Percentiles rank a stretch among this genome's conserved stretches.
phyloP scores from a whole-genome alignment of 1,140 invertebrate species.

The Chironomus striatipennis region DNA sequence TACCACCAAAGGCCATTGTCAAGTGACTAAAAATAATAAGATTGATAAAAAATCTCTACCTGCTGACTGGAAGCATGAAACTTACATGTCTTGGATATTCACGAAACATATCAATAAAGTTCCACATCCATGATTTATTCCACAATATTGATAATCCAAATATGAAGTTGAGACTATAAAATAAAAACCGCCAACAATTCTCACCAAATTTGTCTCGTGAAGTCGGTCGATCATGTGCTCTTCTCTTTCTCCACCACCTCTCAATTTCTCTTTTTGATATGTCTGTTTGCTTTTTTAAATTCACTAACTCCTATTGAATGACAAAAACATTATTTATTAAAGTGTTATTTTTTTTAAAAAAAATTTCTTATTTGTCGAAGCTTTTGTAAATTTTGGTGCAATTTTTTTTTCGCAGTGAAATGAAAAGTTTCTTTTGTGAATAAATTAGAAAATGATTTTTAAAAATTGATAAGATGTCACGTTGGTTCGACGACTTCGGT shows the following conservation, averaged over 20 bases:
- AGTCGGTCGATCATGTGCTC: conserved; percentile 75
- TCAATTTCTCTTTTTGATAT: conserved; percentile 80
- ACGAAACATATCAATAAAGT: conserved; percentile 76
- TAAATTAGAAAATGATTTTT: too few species aligned
- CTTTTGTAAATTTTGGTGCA: too few species aligned
- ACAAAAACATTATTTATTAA: too few species aligned
- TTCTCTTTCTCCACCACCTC: conserved; percentile 76
- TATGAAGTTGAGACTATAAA: conserved; percentile 74
- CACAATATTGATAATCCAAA: conserved; percentile 78
- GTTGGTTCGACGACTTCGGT: too few species aligned
- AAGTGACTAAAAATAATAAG: conserved; percentile 47
- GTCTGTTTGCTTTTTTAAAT: conserved; percentile 76
- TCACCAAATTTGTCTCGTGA: conserved; percentile 86
- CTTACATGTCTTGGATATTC: conserved; percentile 59
- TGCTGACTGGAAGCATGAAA: conserved; percentile 23
- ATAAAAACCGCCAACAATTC: conserved; percentile 80
- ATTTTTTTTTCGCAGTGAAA: too few species aligned
- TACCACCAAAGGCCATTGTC: conserved; percentile 83
- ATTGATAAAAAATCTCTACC: too few species aligned
- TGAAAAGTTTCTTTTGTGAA: too few species aligned
- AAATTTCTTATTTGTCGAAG: too few species aligned
- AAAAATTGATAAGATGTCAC: too few species aligned
- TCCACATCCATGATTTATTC: conserved; percentile 92
- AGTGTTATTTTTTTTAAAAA: too few species aligned
- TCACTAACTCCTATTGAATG: conserved; percentile 49